Evolutionary conservation across 2,113 vertebrate species (phyloP).

Genomic region (Tachysurus vachellii): DNA sequence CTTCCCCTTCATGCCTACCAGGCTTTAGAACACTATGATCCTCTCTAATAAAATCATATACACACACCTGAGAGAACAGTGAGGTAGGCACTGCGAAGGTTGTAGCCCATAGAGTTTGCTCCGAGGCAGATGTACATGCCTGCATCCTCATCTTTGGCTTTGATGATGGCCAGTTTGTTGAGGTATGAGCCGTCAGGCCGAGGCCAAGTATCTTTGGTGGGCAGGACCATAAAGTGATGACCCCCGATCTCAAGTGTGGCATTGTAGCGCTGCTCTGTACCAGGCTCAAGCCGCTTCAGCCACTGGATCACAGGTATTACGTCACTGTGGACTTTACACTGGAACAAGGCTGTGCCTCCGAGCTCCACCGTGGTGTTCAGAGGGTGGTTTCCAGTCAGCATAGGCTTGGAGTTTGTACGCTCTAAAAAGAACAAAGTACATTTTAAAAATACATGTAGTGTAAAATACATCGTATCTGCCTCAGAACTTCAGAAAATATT

Average conservation of each 20-base stretch:
- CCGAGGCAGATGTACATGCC: conserved; percentile 71
- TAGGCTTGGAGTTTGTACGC: conserved; percentile 65
- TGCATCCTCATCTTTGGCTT: conserved; percentile 63
- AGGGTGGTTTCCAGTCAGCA: conserved; percentile 65
- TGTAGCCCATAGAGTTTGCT: conserved; percentile 70
- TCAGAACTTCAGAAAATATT: neutral
- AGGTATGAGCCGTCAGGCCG: conserved; percentile 69
- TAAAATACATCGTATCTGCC: neutral
- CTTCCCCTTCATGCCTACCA: neutral
- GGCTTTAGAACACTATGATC: neutral
- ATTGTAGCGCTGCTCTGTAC: conserved; percentile 61
- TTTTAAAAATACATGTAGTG: neutral
- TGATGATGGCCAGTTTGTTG: conserved; percentile 66
- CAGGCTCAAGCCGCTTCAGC: conserved; percentile 63
- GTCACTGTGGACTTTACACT: conserved; percentile 67
- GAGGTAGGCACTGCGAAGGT: conserved; percentile 65
- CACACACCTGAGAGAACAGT: conserved; percentile 64
- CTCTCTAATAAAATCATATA: neutral
- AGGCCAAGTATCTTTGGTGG: conserved; percentile 66
- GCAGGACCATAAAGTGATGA: conserved; percentile 65
- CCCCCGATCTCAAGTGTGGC: conserved; percentile 67
- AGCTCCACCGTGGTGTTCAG: conserved; percentile 68
- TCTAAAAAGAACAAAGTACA: conserved; percentile 46
- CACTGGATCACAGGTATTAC: conserved; percentile 68
- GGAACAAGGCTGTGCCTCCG: conserved; percentile 66